phyloP scores from a whole-genome alignment of 2,888 invertebrate species.

The Ormia ochracea region DNA sequence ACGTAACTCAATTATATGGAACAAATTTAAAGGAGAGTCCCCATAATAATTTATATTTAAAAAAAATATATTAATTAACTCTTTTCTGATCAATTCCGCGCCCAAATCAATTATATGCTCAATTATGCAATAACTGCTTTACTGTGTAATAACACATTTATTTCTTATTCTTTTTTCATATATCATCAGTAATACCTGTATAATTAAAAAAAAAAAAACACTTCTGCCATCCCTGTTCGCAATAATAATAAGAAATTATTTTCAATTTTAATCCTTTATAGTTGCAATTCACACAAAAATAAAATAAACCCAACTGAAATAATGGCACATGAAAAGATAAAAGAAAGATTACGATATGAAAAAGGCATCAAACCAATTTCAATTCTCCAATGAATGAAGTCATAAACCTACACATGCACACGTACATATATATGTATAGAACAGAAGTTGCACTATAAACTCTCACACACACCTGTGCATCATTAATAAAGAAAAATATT shows the following conservation, averaged over 20 bases:
- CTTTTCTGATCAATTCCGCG: too few species aligned
- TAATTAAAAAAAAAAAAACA: not conserved
- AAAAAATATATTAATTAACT: too few species aligned
- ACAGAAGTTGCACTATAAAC: not conserved
- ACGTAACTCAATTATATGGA: too few species aligned
- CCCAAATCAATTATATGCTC: too few species aligned
- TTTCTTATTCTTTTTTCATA: not conserved
- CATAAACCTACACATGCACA: too few species aligned
- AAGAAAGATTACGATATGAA: not conserved
- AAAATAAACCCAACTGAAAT: conserved; percentile 9
- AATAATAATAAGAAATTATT: conserved; percentile 16
- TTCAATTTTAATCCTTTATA: conserved; percentile 49
- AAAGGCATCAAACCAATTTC: conserved; percentile 8
- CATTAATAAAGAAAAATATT: not conserved
- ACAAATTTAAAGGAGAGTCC: too few species aligned
- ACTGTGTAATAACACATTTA: too few species aligned
- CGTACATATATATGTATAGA: conserved; percentile 7
- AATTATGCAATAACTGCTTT: too few species aligned
- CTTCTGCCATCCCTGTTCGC: conserved; percentile 8
- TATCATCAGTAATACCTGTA: too few species aligned
- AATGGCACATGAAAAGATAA: conserved; percentile 1
- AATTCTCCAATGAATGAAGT: conserved; percentile 39
- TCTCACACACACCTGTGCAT: not conserved
- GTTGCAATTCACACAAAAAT: conserved; percentile 12
- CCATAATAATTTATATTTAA: too few species aligned